Percentiles rank a stretch among this genome's conserved stretches.
Conservation (phyloP, 2,113 vertebrate species). For the Seriola aureovittata region DNA sequence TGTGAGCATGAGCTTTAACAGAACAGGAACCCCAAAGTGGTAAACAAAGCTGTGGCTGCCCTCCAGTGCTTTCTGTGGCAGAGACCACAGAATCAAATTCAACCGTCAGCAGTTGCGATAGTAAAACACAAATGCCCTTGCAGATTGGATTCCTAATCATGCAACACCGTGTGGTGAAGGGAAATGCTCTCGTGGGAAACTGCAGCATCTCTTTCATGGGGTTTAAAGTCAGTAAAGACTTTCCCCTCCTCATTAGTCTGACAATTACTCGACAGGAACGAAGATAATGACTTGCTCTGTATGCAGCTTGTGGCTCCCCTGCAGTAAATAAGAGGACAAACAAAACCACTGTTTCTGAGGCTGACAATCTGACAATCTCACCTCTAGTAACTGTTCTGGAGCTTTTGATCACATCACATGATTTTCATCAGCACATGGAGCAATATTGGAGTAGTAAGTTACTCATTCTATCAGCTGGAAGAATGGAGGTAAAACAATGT, state of each 20-base stretch:
- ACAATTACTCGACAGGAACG: neutral
- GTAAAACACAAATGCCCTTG: slow-evolving; percentile 22
- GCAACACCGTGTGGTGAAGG: neutral
- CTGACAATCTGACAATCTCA: neutral
- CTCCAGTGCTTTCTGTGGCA: slow-evolving; percentile 66
- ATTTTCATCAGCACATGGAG: neutral
- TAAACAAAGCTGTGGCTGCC: slow-evolving; percentile 54
- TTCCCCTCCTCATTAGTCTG: neutral
- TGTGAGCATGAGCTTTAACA: neutral
- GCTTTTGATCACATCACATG: too few species aligned
- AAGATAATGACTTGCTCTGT: neutral
- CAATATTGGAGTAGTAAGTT: neutral
- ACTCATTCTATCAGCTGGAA: neutral
- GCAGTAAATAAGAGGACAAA: neutral
- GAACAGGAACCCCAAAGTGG: slow-evolving; percentile 12
- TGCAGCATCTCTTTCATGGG: neutral
- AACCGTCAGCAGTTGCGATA: slow-evolving; percentile 71
- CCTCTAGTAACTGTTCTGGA: neutral
- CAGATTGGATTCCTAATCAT: slow-evolving; percentile 10
- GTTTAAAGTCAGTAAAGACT: neutral
- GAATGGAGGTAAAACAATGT: neutral
- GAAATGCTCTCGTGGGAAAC: neutral
- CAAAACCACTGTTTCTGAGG: neutral
- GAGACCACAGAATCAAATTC: slow-evolving; percentile 68
- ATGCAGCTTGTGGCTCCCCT: neutral